Percentiles rank a stretch among this genome's conserved stretches.
Evolutionary conservation across 2,113 vertebrate species (phyloP).

Genomic region (Eupsittula cactorum): DNA sequence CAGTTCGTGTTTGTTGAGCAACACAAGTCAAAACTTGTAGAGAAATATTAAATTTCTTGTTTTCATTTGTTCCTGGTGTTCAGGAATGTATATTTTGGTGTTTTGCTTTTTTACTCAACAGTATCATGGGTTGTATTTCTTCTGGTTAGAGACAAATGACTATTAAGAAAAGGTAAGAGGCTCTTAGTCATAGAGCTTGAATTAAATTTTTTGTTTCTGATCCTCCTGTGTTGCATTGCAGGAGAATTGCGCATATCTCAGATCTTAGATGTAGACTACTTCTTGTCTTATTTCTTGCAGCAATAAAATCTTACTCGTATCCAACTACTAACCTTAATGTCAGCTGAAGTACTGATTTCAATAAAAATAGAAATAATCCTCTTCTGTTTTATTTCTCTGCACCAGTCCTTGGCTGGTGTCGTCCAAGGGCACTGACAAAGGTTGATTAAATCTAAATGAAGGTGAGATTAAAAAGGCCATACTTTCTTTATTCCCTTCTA

Average conservation of each 20-base stretch:
- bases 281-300: background rate
- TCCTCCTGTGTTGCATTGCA: background rate
- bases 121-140: background rate
- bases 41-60: background rate
- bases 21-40: background rate
- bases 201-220: background rate
- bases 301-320: background rate
- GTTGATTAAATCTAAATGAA: background rate
- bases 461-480: background rate
- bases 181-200: background rate
- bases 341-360: background rate
- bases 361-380: background rate
- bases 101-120: background rate
- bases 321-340: background rate
- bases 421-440: background rate
- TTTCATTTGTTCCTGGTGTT: background rate
- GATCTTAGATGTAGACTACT: background rate
- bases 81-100: background rate
- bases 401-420: background rate
- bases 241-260: background rate
- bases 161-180: background rate
- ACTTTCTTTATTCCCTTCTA: background rate
- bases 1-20: background rate
- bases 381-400: background rate
- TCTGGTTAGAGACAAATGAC: background rate